Conservation (phyloP, 2,888 invertebrate genomes). For the Tenthredo amoena region DNA sequence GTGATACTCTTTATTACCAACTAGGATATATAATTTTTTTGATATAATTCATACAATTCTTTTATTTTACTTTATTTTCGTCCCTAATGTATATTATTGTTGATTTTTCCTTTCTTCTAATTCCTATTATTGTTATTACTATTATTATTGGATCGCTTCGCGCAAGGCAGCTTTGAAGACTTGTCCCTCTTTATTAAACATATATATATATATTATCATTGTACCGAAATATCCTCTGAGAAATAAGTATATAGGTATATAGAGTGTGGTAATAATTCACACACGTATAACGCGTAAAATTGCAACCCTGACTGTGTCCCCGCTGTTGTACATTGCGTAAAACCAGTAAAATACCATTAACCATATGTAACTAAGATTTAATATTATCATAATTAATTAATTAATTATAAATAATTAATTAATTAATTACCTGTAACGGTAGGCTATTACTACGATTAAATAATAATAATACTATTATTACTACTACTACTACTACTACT, state of each 20-base stretch:
- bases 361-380: background rate
- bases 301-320: background rate
- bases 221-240: background rate
- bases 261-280: background rate
- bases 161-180: constrained; percentile 29
- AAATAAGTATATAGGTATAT: background rate
- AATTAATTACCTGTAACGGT: constrained; percentile 9
- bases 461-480: constrained; percentile 19
- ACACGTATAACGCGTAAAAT: background rate
- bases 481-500: background rate
- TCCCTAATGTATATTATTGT: background rate
- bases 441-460: constrained; percentile 2
- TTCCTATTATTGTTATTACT: background rate
- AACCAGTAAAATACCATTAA: background rate
- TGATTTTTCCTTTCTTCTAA: background rate
- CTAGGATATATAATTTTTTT: background rate
- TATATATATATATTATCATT: background rate
- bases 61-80: background rate
- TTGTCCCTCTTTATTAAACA: background rate
- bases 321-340: constrained; percentile 30
- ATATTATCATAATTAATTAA: background rate
- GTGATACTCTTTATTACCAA: constrained; percentile 15
- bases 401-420: background rate
- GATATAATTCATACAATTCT: constrained; percentile 1
- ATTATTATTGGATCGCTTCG: background rate